These are phyloP conservation scores for Gobionotothen gibberifrons DNA, from an alignment of 2,797 vertebrate species.

Conservation along the genomic window DNA sequence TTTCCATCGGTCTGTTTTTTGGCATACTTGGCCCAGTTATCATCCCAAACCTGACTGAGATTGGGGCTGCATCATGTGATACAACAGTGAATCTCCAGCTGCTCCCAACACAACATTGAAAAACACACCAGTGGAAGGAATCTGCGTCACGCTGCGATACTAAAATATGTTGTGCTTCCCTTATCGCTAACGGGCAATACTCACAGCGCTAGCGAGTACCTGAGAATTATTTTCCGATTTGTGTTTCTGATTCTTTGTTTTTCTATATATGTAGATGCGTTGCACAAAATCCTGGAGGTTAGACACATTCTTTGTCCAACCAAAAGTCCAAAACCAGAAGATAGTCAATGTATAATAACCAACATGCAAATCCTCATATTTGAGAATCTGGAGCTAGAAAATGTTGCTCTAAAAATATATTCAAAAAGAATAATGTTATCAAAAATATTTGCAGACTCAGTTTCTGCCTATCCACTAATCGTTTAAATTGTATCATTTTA, in stretches of 20 bases:
- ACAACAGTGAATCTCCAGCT: conserved; percentile 34
- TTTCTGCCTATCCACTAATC: background rate
- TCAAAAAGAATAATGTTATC: background rate
- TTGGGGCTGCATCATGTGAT: conserved; percentile 5
- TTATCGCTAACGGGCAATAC: background rate
- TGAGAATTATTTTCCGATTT: background rate
- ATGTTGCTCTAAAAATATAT: background rate
- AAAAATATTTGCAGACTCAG: background rate
- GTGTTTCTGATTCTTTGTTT: too few species aligned
- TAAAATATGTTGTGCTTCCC: background rate
- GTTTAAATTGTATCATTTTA: background rate
- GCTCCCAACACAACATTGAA: conserved; percentile 11
- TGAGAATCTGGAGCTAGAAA: too few species aligned
- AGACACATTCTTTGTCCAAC: too few species aligned
- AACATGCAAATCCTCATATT: too few species aligned
- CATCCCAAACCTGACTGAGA: conserved; percentile 14
- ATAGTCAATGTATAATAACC: too few species aligned
- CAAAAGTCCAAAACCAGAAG: too few species aligned
- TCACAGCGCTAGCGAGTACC: background rate
- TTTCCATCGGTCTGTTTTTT: conserved; percentile 16
- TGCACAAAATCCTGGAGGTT: too few species aligned
- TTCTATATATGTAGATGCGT: too few species aligned
- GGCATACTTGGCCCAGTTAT: conserved; percentile 16
- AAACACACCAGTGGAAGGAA: background rate
- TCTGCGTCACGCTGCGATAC: background rate